Conservation (phyloP, 2,888 invertebrate species). For the Nemoura dubitans region DNA sequence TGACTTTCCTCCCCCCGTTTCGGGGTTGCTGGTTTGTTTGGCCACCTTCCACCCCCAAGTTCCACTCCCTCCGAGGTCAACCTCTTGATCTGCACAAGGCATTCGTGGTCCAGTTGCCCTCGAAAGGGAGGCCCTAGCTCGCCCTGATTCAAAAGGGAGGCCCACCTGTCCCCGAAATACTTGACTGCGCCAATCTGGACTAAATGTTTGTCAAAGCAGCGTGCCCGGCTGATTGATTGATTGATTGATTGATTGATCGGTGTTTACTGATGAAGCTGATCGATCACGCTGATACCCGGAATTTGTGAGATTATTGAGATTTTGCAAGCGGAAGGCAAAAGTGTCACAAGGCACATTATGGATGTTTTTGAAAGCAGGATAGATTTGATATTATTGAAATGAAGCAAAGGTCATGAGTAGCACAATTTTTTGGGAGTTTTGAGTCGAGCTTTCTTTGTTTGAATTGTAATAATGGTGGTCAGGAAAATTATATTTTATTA, state of each 20-base stretch:
- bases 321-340: background rate
- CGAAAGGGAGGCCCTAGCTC: background rate
- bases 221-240: background rate
- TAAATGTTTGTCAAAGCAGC: background rate
- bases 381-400: too few species aligned
- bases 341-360: too few species aligned
- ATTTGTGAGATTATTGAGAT: background rate
- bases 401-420: too few species aligned
- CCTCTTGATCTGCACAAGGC: background rate
- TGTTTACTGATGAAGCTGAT: background rate
- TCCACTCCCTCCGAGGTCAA: background rate
- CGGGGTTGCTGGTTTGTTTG: too few species aligned
- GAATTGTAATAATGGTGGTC: too few species aligned
- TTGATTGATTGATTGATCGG: background rate
- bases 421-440: too few species aligned
- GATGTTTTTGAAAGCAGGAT: too few species aligned
- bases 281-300: background rate
- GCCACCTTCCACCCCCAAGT: too few species aligned
- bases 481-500: too few species aligned
- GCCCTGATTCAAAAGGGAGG: background rate
- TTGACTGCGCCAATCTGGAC: background rate
- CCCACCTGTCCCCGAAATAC: background rate
- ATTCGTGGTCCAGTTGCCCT: background rate
- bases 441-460: too few species aligned
- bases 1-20: too few species aligned